Base-by-base conservation (phyloP, 2,113 vertebrate species). In the Podarcis muralis region DNA sequence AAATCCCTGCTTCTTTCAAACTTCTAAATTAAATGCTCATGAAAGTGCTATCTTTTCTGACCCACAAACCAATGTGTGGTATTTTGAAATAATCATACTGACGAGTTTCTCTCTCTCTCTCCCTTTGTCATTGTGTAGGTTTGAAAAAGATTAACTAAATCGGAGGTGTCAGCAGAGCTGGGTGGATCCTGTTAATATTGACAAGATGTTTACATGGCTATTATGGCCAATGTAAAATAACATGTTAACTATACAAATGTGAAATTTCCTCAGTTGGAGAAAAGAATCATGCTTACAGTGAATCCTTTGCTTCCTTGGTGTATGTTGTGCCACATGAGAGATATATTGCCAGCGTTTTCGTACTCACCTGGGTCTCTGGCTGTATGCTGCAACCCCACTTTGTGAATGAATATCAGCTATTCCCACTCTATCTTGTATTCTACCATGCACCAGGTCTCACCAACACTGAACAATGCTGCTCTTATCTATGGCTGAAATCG, bases 91-190 rank as follows among this genome's bases (percentile, higher is more conserved):
- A 68, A 25, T 0, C 81, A 25, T 78, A 15, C 25, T 94, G 35
- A 95, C 53, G 2, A 1, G 2, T 0, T 86, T 18, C 86, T 53
- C 20, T 30, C 35, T 30, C 35, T 35, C 59, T 72, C 85, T 83
- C 81, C 83, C 85, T 74, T 53, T 62, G 23, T 91, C 48, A 65
- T 69, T 9, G 0, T 3, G 13, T 89, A 96, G 95, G 93, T 74
- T 3, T 91, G 69, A 93, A 65, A 72, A 95, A 95, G 85, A 30
- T 87, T 81, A 87, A 85, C 48, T 95, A 94, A 78, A 57, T 80
- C 3, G 84, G 92, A 3, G 30, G 59, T 37, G 62, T 79, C 86
- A n/a, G n/a, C 15, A 74, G 12, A 71, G 25, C n/a, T 86, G 71
- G 48, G 53, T 43, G 84, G 22, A 81, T 71, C 35, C 27, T 79